A percentile compares a stretch with the other conserved stretches of the same genome.
phyloP scores from a whole-genome alignment of 2,888 invertebrate species.

The Pardosa pseudoannulata region DNA sequence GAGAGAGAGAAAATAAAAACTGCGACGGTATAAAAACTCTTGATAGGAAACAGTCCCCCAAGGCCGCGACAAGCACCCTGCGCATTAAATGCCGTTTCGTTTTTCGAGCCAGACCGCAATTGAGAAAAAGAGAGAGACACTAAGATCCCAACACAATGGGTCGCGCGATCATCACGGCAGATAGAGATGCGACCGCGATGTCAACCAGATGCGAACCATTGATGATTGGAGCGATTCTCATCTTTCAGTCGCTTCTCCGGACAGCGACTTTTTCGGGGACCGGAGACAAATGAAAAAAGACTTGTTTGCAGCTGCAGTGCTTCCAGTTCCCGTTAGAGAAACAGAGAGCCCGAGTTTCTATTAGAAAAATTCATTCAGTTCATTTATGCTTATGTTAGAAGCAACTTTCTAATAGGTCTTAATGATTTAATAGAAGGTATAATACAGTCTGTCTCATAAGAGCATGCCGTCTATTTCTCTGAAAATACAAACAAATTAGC shows the following conservation, averaged over 20 bases:
- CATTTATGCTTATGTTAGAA: no score
- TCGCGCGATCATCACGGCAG: constrained; percentile 3
- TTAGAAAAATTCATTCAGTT: no score
- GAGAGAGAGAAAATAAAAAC: no score
- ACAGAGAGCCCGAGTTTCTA: no score
- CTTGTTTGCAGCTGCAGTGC: no score
- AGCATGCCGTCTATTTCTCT: no score
- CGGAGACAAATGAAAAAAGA: no score
- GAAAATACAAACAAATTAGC: no score
- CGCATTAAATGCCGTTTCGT: not conserved
- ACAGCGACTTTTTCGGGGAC: not conserved
- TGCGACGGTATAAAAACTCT: not conserved
- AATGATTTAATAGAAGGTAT: no score
- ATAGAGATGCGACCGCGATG: constrained; percentile 40
- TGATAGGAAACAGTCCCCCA: not conserved
- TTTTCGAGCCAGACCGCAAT: not conserved
- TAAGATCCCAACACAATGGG: not conserved
- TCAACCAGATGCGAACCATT: constrained; percentile 48
- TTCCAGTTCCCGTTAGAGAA: no score
- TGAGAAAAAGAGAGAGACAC: not conserved
- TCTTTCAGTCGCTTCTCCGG: constrained; percentile 10
- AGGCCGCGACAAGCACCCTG: not conserved
- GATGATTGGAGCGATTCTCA: constrained; percentile 18
- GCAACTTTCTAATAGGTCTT: no score
- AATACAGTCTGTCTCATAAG: no score